A percentile compares a stretch with the other conserved stretches of the same genome.
phyloP scores from a whole-genome alignment of 2,888 invertebrate species.

The Cataglyphis albicans region DNA sequence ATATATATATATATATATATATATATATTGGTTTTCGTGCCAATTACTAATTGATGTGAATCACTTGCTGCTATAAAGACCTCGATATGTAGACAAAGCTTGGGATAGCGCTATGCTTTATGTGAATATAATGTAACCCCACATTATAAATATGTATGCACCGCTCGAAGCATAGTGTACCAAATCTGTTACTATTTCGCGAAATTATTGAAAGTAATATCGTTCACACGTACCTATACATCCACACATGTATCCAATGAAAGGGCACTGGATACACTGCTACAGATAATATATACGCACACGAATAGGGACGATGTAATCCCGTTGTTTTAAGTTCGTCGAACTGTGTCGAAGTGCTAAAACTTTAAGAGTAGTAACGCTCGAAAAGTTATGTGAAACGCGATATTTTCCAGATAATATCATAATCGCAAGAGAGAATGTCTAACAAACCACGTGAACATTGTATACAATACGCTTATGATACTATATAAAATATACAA shows the following conservation, averaged over 20 bases:
- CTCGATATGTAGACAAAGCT: conserved; percentile 21
- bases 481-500: neutral
- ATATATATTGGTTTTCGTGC: conserved; percentile 4
- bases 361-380: conserved; percentile 19
- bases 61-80: conserved; percentile 23
- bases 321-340: conserved; percentile 32
- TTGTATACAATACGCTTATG: conserved; percentile 1
- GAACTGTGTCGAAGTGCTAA: neutral
- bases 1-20: conserved; percentile 19
- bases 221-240: neutral
- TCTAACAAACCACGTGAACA: conserved; percentile 31
- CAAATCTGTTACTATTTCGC: neutral
- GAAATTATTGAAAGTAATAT: conserved; percentile 46
- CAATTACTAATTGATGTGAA: conserved; percentile 30
- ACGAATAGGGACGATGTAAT: conserved; percentile 56
- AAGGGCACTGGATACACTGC: neutral
- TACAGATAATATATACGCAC: neutral
- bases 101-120: conserved; percentile 32
- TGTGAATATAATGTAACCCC: conserved; percentile 38
- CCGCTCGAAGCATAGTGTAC: neutral
- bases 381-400: conserved; percentile 57
- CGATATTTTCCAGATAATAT: conserved; percentile 60
- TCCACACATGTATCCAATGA: neutral
- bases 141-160: conserved; percentile 24
- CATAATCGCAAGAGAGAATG: conserved; percentile 47